phyloP scores from a whole-genome alignment of 2,888 invertebrate species.

The Coenonympha glycerion region DNA sequence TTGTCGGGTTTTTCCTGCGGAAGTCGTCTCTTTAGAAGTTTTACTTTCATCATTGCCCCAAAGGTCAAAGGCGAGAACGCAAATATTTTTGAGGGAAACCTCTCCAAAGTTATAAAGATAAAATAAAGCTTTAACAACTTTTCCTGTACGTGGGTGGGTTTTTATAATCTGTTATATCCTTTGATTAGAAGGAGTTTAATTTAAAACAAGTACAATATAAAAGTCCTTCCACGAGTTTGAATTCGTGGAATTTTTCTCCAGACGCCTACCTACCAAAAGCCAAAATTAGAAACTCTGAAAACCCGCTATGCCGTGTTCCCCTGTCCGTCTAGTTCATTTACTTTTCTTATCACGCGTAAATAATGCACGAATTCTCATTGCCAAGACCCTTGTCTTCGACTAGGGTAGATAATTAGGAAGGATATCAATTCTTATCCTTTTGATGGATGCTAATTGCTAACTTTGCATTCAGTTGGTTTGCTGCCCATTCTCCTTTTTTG shows the following conservation, averaged over 20 bases:
- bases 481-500: conserved; percentile 19
- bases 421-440: conserved; percentile 43
- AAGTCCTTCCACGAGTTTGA: too few species aligned
- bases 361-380: conserved; percentile 9
- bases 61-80: conserved; percentile 1
- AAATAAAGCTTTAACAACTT: not conserved
- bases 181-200: too few species aligned
- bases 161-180: too few species aligned
- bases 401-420: conserved; percentile 47
- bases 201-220: too few species aligned
- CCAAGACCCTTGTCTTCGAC: conserved; percentile 1
- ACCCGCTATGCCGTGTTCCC: not conserved
- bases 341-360: conserved; percentile 7
- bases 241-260: too few species aligned
- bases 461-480: conserved; percentile 30
- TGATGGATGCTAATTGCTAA: conserved; percentile 45
- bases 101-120: too few species aligned
- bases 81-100: not conserved
- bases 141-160: too few species aligned
- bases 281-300: not conserved
- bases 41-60: not conserved
- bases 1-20: conserved; percentile 2
- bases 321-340: conserved; percentile 3
- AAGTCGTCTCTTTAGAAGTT: conserved; percentile 1
- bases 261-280: too few species aligned